Conservation (phyloP, 1,140 invertebrate genomes). For the Drosophila baimaii region DNA sequence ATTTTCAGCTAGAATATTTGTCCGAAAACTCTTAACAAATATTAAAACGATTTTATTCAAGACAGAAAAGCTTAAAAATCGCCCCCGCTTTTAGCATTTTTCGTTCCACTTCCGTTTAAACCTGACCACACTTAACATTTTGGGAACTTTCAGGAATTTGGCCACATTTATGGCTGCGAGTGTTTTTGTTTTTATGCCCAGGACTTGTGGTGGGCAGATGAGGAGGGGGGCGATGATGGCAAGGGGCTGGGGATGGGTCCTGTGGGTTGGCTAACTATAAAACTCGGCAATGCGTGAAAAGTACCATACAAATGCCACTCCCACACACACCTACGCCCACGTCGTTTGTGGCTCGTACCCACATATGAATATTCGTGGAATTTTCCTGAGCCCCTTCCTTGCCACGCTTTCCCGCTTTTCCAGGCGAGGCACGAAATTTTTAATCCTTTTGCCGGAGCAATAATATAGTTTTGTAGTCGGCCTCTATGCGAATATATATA, state of each 20-base stretch:
- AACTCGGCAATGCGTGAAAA: slow-evolving; percentile 77
- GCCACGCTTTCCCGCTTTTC: slow-evolving; percentile 10
- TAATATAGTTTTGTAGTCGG: slow-evolving; percentile 63
- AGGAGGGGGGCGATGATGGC: slow-evolving; percentile 21
- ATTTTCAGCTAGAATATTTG: neutral
- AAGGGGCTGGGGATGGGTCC: neutral
- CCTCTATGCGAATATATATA: slow-evolving; percentile 62
- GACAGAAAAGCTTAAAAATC: slow-evolving; percentile 17
- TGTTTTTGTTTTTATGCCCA: slow-evolving; percentile 61
- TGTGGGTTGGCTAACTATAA: slow-evolving; percentile 64
- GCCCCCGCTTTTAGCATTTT: neutral
- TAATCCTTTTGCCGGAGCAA: slow-evolving; percentile 76
- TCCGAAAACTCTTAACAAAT: too few relatives aligned
- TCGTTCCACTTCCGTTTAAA: slow-evolving; percentile 8
- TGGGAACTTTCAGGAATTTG: slow-evolving; percentile 46
- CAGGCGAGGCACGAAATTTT: slow-evolving; percentile 70
- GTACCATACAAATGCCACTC: slow-evolving; percentile 59
- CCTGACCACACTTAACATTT: slow-evolving; percentile 38
- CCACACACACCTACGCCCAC: slow-evolving; percentile 34
- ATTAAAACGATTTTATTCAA: neutral
- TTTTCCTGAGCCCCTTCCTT: slow-evolving; percentile 13
- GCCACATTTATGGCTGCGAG: slow-evolving; percentile 55
- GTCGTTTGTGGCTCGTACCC: slow-evolving; percentile 5
- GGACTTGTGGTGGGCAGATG: slow-evolving; percentile 46
- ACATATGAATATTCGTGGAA: slow-evolving; percentile 32